These are phyloP conservation scores for Dreissena rostriformis DNA, from an alignment of 1,140 invertebrate species.

Conservation along the genomic window DNA sequence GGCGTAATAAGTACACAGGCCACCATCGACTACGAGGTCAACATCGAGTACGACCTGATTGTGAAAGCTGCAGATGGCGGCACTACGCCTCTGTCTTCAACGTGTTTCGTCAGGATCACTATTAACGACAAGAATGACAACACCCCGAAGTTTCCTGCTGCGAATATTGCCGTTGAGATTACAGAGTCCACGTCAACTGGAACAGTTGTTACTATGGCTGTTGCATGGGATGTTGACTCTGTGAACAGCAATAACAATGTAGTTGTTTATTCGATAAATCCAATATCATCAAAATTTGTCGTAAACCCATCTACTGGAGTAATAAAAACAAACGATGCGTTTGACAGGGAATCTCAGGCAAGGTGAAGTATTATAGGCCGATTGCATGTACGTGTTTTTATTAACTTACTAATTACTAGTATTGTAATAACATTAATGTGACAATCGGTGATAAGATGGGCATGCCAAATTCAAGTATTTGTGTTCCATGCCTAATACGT, in stretches of 20 bases:
- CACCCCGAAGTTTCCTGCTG: slow-evolving; percentile 36
- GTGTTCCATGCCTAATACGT: too few relatives aligned
- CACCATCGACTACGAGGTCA: slow-evolving; percentile 51
- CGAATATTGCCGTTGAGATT: slow-evolving; percentile 28
- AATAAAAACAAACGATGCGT: slow-evolving; percentile 15
- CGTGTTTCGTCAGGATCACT: slow-evolving; percentile 52
- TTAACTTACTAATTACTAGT: too few relatives aligned
- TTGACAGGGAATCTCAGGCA: slow-evolving; percentile 60
- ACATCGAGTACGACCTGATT: slow-evolving; percentile 45
- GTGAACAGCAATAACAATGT: slow-evolving; percentile 47
- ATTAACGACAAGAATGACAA: slow-evolving; percentile 56
- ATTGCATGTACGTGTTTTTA: not conserved
- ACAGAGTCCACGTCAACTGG: slow-evolving; percentile 21
- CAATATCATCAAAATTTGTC: slow-evolving; percentile 23
- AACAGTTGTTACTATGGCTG: slow-evolving; percentile 23
- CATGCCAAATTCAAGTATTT: too few relatives aligned
- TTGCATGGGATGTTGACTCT: slow-evolving; percentile 48
- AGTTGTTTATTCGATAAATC: slow-evolving; percentile 27
- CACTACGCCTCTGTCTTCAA: slow-evolving; percentile 20
- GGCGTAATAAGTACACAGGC: slow-evolving; percentile 36
- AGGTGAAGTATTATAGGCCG: slow-evolving; percentile 1
- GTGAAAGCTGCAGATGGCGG: slow-evolving; percentile 54
- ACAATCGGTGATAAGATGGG: not conserved
- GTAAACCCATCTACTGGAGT: slow-evolving; percentile 32
- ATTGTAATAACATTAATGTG: not conserved